Percentiles rank a stretch among this genome's conserved stretches.
These are phyloP conservation scores for Myzus persicae DNA, from an alignment of 1,140 invertebrate genomes.

Conservation along the genomic window DNA sequence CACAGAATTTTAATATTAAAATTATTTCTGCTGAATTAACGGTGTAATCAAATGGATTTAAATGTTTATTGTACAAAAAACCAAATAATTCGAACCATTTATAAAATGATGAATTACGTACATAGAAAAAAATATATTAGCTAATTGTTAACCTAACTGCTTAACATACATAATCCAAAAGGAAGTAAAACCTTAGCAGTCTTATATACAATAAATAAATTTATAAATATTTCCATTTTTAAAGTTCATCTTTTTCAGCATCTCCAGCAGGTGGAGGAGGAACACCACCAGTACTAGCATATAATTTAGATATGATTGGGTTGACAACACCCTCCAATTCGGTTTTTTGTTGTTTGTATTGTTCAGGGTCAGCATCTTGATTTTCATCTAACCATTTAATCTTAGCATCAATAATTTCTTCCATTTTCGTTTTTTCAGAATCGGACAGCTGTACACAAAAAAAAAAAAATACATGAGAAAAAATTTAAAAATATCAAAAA, in stretches of 20 bases:
- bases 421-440: conserved; percentile 95
- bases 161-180: conserved; percentile 44
- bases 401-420: conserved; percentile 93
- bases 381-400: conserved; percentile 99
- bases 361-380: conserved; percentile 90
- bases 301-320: conserved; percentile 97
- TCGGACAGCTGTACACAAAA: conserved; percentile 71
- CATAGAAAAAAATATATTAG: conserved; percentile 53
- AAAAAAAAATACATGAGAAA: conserved; percentile 52
- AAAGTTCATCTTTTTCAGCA: conserved; percentile 59
- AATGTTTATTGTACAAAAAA: conserved; percentile 48
- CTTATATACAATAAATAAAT: conserved; percentile 54
- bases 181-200: conserved; percentile 54
- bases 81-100: conserved; percentile 49
- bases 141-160: conserved; percentile 57
- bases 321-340: conserved; percentile 94
- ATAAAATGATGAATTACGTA: conserved; percentile 55
- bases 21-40: neutral
- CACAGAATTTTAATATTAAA: neutral
- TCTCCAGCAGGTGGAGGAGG: conserved; percentile 72
- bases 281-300: conserved; percentile 83
- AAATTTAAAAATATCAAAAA: neutral
- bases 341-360: conserved; percentile 97
- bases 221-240: conserved; percentile 25
- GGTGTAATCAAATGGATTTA: conserved; percentile 33